Percentiles rank a stretch among this genome's conserved stretches.
These are phyloP conservation scores for Pantherophis vulpinus DNA, from an alignment of 2,797 vertebrate genomes.

Conservation along the genomic window DNA sequence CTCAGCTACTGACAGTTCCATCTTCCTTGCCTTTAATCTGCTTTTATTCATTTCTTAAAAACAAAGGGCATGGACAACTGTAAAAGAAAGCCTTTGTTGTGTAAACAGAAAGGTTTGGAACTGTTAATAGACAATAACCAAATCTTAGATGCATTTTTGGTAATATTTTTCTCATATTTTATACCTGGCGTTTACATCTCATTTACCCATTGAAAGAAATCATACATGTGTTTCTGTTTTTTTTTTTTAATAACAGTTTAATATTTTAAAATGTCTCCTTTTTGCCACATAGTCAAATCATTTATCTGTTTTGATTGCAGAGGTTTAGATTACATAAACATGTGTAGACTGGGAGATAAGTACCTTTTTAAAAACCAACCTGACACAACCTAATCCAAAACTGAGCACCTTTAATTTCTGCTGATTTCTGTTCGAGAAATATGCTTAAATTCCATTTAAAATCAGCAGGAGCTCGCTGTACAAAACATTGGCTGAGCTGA, in stretches of 20 bases:
- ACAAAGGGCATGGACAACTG: not conserved
- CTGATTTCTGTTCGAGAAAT: not conserved
- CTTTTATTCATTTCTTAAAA: not conserved
- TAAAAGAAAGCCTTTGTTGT: not conserved
- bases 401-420: not conserved
- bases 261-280: not conserved
- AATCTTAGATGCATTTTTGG: not conserved
- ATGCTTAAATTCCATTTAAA: not conserved
- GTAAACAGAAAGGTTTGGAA: not conserved
- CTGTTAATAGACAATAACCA: not conserved
- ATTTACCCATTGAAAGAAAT: not conserved
- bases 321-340: not conserved
- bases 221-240: not conserved
- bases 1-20: not conserved
- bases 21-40: not conserved
- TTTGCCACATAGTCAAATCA: not conserved
- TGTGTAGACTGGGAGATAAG: not conserved
- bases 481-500: not conserved
- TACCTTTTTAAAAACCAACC: conserved; percentile 23
- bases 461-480: not conserved
- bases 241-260: not conserved
- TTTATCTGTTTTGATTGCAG: not conserved
- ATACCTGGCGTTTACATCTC: not conserved
- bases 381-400: not conserved
- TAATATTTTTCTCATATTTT: not conserved